These are phyloP conservation scores for Pelodiscus sinensis DNA, from an alignment of 2,113 vertebrate genomes.

Conservation along the genomic window DNA sequence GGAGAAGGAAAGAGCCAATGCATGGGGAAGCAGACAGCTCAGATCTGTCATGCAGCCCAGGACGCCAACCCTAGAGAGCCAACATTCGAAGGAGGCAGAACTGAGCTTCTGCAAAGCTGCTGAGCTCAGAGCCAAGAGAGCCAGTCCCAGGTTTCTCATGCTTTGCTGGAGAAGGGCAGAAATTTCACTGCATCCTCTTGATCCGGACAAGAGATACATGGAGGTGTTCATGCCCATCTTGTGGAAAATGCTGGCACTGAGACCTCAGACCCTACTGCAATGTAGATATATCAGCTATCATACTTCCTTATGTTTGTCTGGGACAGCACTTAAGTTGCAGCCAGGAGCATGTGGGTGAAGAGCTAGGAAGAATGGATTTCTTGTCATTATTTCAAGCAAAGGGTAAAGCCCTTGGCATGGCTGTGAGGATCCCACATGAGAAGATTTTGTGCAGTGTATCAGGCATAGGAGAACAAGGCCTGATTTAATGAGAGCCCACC, in stretches of 20 bases:
- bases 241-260: background rate
- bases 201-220: background rate
- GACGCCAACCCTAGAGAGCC: background rate
- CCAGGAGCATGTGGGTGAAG: background rate
- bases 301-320: background rate
- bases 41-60: background rate
- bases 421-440: background rate
- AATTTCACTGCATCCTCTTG: background rate
- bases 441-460: background rate
- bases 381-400: accelerated
- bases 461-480: background rate
- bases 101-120: background rate
- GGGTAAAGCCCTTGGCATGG: background rate
- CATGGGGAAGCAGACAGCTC: background rate
- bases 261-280: background rate
- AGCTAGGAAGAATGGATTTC: background rate
- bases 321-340: background rate
- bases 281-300: background rate
- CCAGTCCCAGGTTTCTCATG: background rate
- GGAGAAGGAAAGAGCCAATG: background rate
- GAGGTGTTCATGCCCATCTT: accelerated
- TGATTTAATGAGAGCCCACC: background rate
- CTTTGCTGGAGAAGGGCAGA: background rate
- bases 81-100: background rate
- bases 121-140: background rate